Evolutionary conservation across 2,888 invertebrate species (phyloP).

Genomic region (Oeneis ivallda): DNA sequence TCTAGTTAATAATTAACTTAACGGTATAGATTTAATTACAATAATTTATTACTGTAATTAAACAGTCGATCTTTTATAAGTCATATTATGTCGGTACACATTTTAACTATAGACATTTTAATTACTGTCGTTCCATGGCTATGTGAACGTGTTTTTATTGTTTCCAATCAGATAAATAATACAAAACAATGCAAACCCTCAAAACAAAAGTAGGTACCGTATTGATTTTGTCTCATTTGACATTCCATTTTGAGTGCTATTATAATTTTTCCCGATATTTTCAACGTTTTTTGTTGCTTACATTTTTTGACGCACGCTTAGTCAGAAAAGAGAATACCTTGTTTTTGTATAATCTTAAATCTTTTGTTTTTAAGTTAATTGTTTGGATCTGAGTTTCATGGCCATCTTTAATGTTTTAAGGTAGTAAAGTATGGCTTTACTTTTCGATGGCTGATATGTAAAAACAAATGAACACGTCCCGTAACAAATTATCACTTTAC

Average conservation of each 20-base stretch:
- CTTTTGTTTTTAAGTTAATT: no score
- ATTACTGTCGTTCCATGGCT: not conserved
- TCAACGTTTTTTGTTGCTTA: slow-evolving; percentile 19
- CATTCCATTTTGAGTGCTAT: slow-evolving; percentile 33
- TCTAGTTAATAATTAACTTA: no score
- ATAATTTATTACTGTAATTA: no score
- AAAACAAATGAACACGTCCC: slow-evolving; percentile 15
- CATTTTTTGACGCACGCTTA: no score
- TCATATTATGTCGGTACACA: not conserved
- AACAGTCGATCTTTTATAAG: no score
- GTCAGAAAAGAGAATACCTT: no score
- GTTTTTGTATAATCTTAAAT: no score
- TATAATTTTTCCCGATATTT: slow-evolving; percentile 21
- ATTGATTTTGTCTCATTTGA: slow-evolving; percentile 40
- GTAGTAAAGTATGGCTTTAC: not conserved
- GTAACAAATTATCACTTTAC: slow-evolving; percentile 27
- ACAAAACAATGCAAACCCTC: slow-evolving; percentile 37
- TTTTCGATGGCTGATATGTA: not conserved
- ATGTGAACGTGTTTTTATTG: slow-evolving; percentile 26
- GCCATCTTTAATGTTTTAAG: not conserved
- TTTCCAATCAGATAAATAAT: slow-evolving; percentile 36
- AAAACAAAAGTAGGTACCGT: slow-evolving; percentile 40
- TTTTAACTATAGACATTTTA: slow-evolving; percentile 5
- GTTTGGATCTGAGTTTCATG: no score
- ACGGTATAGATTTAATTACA: no score